These are phyloP conservation scores for Bombycilla garrulus DNA, from an alignment of 2,113 vertebrate genomes.

Conservation along the genomic window DNA sequence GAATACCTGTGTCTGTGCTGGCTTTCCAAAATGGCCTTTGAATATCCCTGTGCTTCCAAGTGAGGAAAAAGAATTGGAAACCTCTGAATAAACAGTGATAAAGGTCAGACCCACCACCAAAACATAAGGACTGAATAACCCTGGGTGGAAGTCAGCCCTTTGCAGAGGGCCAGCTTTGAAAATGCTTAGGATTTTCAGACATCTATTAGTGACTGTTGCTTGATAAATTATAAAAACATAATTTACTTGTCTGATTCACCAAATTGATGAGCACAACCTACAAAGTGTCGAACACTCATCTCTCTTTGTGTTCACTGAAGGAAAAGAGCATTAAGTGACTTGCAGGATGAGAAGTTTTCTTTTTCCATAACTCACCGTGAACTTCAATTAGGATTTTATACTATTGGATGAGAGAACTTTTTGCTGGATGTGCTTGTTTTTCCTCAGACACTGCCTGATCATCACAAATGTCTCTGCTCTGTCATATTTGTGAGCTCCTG, in stretches of 20 bases:
- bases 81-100: not conserved
- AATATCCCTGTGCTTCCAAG: not conserved
- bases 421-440: not conserved
- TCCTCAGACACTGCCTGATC: slow-evolving; percentile 50
- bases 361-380: not conserved
- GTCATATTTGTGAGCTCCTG: slow-evolving; percentile 48
- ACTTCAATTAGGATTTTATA: not conserved
- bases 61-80: not conserved
- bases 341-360: not conserved
- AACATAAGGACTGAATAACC: not conserved
- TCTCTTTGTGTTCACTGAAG: not conserved
- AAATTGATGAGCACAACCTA: not conserved
- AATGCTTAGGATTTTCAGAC: not conserved
- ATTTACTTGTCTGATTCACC: not conserved
- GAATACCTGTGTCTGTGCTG: not conserved
- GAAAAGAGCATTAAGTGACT: not conserved
- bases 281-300: fast-evolving
- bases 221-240: not conserved
- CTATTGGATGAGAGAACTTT: not conserved
- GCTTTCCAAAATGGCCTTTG: not conserved
- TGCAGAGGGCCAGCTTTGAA: not conserved
- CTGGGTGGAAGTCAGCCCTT: not conserved
- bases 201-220: not conserved
- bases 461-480: slow-evolving; percentile 50
- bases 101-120: not conserved